These are phyloP conservation scores for Trachelipus rathkii DNA, from an alignment of 1,140 invertebrate species.

Conservation along the genomic window DNA sequence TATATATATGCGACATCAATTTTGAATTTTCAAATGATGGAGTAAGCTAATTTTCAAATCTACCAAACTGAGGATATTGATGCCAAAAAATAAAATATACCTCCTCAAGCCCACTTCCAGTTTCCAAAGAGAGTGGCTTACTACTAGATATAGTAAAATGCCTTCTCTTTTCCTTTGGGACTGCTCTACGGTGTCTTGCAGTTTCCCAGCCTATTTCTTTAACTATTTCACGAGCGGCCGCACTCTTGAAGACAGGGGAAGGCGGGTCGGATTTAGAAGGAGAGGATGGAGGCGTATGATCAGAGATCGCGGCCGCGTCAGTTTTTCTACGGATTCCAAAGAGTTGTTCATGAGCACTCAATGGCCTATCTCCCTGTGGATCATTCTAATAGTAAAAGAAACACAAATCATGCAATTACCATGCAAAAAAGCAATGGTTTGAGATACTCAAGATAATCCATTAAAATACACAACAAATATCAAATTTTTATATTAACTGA, in stretches of 20 bases:
- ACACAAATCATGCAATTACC: conserved; percentile 17
- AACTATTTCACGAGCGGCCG: conserved; percentile 75
- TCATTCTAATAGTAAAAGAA: conserved; percentile 36
- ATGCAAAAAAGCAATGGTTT: conserved; percentile 35
- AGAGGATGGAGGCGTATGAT: conserved; percentile 39
- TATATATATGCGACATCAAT: no score
- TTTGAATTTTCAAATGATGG: no score
- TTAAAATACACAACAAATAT: no score
- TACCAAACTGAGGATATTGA: no score
- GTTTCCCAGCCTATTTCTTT: conserved; percentile 64
- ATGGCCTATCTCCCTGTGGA: conserved; percentile 44
- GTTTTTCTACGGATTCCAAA: conserved; percentile 49
- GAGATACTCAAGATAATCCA: no score
- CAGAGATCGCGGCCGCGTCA: background rate
- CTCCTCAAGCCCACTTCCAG: conserved; percentile 46
- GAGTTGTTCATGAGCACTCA: conserved; percentile 52
- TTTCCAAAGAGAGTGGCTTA: conserved; percentile 52
- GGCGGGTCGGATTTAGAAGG: conserved; percentile 46
- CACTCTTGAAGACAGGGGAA: conserved; percentile 73
- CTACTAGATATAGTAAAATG: conserved; percentile 80
- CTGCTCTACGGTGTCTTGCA: conserved; percentile 49
- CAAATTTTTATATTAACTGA: no score
- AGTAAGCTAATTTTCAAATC: no score
- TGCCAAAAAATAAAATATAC: conserved; percentile 21
- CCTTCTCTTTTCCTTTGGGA: conserved; percentile 73